phyloP scores from a whole-genome alignment of 2,888 invertebrate species.

The Caenorhabditis uteleia region DNA sequence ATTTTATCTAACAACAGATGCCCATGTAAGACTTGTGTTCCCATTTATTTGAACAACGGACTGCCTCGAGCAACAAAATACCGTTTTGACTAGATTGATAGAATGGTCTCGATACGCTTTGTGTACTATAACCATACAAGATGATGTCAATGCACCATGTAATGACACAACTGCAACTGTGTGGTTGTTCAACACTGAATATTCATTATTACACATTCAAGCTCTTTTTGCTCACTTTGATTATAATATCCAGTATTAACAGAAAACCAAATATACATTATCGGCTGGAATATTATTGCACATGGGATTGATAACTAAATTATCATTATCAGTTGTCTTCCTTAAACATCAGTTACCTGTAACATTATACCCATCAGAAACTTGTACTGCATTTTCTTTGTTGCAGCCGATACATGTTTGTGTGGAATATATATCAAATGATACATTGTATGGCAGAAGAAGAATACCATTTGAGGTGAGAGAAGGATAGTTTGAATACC shows the following conservation, averaged over 20 bases:
- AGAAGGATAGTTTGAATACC: constrained; percentile 8
- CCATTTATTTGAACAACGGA: no score
- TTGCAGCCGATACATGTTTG: constrained; percentile 7
- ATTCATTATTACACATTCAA: not conserved
- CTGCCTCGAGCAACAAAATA: no score
- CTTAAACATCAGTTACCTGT: no score
- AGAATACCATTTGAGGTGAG: constrained; percentile 5
- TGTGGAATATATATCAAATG: constrained; percentile 8
- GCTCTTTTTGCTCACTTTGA: constrained; percentile 4
- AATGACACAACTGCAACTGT: constrained; percentile 5
- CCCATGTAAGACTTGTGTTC: no score
- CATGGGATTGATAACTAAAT: constrained; percentile 5
- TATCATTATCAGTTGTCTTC: no score
- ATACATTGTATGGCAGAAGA: constrained; percentile 9
- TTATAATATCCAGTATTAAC: constrained; percentile 13
- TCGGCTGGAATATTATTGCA: constrained; percentile 2
- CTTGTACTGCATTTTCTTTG: constrained; percentile 10
- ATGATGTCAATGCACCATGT: constrained; percentile 4
- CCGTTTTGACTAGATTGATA: constrained; percentile 1
- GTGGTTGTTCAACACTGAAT: constrained; percentile 21
- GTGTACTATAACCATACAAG: constrained; percentile 13
- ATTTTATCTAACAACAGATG: no score
- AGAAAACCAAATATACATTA: constrained; percentile 18
- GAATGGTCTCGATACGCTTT: constrained; percentile 12
- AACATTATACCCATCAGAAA: constrained; percentile 2